Conservation (phyloP, 1,140 invertebrate species). For the Halesus radiatus region DNA sequence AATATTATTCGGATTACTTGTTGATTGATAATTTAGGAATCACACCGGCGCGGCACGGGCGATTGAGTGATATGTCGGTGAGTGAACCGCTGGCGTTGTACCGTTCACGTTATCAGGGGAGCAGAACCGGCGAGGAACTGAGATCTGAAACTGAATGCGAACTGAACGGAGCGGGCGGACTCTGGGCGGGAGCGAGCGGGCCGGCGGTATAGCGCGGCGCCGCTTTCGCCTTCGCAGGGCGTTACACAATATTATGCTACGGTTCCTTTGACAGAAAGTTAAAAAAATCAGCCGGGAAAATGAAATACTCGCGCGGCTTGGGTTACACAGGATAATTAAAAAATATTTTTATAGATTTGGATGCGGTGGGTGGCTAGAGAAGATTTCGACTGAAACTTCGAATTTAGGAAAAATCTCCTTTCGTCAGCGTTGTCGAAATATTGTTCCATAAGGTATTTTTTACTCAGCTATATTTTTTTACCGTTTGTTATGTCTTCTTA, state of each 20-base stretch:
- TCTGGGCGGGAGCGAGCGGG: conserved; percentile 45
- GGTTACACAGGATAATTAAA: no score
- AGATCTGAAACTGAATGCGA: neutral
- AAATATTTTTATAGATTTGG: no score
- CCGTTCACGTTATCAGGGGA: conserved; percentile 14
- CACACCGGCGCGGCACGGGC: neutral
- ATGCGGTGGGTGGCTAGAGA: no score
- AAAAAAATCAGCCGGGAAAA: neutral
- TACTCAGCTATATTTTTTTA: no score
- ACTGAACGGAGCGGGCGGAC: neutral
- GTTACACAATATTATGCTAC: neutral
- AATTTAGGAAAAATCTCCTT: no score
- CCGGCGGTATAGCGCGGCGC: conserved; percentile 60
- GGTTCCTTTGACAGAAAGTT: conserved; percentile 14
- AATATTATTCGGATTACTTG: conserved; percentile 6
- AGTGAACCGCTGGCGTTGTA: neutral
- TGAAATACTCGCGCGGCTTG: neutral
- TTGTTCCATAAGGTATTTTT: no score
- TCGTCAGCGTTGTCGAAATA: no score
- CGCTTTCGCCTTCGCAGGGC: conserved; percentile 47
- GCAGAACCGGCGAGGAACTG: conserved; percentile 56
- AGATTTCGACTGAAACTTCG: no score
- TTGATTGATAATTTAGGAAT: conserved; percentile 17
- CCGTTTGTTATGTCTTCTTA: no score
- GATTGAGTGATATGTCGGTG: neutral